A percentile compares a stretch with the other conserved stretches of the same genome.
phyloP scores from a whole-genome alignment of 2,888 invertebrate genomes.

The Lasioglossum villosulum region DNA sequence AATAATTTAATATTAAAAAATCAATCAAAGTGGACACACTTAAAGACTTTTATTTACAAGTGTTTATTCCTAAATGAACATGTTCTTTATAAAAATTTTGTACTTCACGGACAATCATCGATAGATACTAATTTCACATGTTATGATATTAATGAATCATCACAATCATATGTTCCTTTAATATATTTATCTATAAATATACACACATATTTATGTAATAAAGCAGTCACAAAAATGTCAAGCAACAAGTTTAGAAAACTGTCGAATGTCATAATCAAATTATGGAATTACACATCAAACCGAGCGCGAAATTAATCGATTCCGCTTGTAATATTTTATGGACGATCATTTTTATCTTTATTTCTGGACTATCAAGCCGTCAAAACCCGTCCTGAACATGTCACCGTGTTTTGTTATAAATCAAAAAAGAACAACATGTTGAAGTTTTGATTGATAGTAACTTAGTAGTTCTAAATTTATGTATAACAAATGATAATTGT shows the following conservation, averaged over 20 bases:
- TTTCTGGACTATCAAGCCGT: neutral
- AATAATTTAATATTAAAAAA: constrained; percentile 14
- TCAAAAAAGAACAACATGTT: constrained; percentile 5
- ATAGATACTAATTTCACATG: neutral
- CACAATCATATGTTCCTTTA: neutral
- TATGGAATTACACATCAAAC: neutral
- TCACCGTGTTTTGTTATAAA: constrained; percentile 3
- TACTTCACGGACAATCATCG: constrained; percentile 1
- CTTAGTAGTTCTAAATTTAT: neutral
- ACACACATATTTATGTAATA: neutral
- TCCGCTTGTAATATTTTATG: neutral
- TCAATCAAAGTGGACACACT: constrained; percentile 16
- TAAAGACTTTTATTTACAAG: constrained; percentile 36
- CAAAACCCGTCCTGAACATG: neutral
- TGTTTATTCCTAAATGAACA: neutral
- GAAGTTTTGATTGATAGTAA: neutral
- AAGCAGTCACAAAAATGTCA: constrained; percentile 13
- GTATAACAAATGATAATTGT: neutral
- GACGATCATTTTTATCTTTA: neutral
- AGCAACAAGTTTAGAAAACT: neutral
- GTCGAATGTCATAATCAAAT: neutral
- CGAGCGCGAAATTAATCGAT: neutral
- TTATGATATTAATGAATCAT: neutral
- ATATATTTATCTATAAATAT: neutral
- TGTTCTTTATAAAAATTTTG: constrained; percentile 21